Evolutionary conservation across 2,888 invertebrate species (phyloP).

Genomic region (Halictus quadricinctus): DNA sequence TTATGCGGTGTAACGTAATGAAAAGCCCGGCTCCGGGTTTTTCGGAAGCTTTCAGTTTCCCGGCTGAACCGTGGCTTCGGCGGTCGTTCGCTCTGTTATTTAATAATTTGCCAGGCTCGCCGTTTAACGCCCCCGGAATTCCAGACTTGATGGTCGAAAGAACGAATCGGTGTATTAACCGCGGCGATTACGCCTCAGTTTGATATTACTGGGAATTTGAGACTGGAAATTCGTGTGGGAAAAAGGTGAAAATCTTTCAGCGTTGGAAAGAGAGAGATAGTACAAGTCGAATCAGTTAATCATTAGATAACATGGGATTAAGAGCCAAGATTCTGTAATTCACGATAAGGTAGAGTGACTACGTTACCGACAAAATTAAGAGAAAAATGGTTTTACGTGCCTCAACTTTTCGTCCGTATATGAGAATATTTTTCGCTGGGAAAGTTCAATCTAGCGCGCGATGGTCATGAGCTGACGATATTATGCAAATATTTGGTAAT

Average conservation of each 20-base stretch:
- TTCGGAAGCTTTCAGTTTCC: background rate
- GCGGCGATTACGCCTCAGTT: background rate
- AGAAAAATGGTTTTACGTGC: no score
- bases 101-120: background rate
- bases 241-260: background rate
- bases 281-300: no score
- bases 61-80: constrained; percentile 1
- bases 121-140: background rate
- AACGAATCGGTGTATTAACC: background rate
- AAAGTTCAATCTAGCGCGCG: no score
- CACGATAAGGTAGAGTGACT: no score
- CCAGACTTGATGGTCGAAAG: background rate
- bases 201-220: background rate
- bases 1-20: constrained; percentile 19
- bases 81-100: constrained; percentile 2
- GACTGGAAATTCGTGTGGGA: background rate
- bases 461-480: no score
- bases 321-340: no score
- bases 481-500: no score
- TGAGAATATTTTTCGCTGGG: no score
- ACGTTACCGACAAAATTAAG: no score
- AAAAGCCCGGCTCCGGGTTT: constrained; percentile 17
- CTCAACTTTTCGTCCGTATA: no score
- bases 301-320: no score
- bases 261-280: background rate